Evolutionary conservation across 2,888 invertebrate genomes (phyloP), one percentile per base, ranked within the genome.

Genomic region (Drosophila atripex): DNA sequence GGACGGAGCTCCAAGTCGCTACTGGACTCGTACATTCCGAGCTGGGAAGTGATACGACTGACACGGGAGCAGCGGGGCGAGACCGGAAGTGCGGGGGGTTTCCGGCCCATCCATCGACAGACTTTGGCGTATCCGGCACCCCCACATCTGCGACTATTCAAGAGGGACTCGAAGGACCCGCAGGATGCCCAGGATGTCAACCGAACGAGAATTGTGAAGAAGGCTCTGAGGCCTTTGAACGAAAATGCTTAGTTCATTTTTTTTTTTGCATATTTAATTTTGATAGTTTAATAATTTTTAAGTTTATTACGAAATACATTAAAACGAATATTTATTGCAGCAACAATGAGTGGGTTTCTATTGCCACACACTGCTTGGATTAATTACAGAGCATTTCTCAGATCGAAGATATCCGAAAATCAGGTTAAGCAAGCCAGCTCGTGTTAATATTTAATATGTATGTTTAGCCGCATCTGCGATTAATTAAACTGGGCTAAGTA

Each of bases 11-110:
- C 93, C 1, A 91, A 92, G 4, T 94, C 93, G 5, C 89, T 94
- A 50, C 79, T 94, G 6, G 94, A 94, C 47, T 94, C 94, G 0
- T 94, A 94, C 56, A 92, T 94, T 59, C 94, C 94, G 45, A 94
- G 94, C 35, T 93, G 93, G 78, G 84, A 94, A 60, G 80, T 91
- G 7, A 38, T 86, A 14, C 82, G 84, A 16, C 78, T 89, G 28
- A 50, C 88, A 14, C 78, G 90, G 21, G 88, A 90, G 45, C 73
- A 51, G 58, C 9, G 18, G 16, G 39, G 16, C 0, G 39, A 18
- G 18, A 11, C 16, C 39, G 14, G 18, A 16, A 18, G 8, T 18
- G 11, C 9, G 9, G 39, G 39, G 3, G 51, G 39, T 47, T 41
- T 68, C 1, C 60, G 51, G 3, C 63, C 74, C 2, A 18, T 73